These are phyloP conservation scores for Venusia cambrica DNA, from an alignment of 2,888 invertebrate genomes.

Conservation along the genomic window DNA sequence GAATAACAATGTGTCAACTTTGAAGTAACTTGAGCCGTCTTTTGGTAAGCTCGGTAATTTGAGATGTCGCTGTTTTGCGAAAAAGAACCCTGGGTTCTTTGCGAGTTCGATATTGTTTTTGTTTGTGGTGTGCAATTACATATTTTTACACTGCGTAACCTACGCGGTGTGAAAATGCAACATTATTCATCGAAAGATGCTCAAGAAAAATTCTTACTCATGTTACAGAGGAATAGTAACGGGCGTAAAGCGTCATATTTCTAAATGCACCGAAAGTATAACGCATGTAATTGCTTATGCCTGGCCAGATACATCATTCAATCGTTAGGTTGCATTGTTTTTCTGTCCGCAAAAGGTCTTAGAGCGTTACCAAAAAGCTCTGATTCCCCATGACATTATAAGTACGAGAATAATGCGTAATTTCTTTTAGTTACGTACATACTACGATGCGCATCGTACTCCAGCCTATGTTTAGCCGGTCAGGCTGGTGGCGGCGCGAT, in stretches of 20 bases:
- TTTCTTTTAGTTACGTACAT: conserved; percentile 1
- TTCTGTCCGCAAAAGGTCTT: too few species aligned
- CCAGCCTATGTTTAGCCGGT: conserved; percentile 57
- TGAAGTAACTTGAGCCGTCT: conserved; percentile 14
- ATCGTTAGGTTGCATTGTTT: too few species aligned
- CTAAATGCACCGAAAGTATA: too few species aligned
- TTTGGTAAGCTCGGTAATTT: conserved; percentile 22
- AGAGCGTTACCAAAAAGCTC: too few species aligned
- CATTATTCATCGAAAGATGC: conserved; percentile 11
- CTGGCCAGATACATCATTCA: too few species aligned
- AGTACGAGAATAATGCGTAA: too few species aligned
- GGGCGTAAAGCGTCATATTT: too few species aligned
- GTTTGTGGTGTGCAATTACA: conserved; percentile 14
- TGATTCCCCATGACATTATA: too few species aligned
- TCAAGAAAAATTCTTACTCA: too few species aligned
- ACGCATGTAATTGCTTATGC: too few species aligned
- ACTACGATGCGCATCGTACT: conserved; percentile 3
- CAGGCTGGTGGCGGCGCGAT: conserved; percentile 40
- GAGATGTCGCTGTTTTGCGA: conserved; percentile 23
- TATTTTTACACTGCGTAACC: conserved; percentile 13
- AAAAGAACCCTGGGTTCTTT: conserved; percentile 20
- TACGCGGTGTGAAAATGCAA: conserved; percentile 7
- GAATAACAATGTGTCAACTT: too few species aligned
- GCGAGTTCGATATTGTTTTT: conserved; percentile 20
- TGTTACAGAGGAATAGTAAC: too few species aligned